Evolutionary conservation across 2,888 invertebrate genomes (phyloP).

Genomic region (Ophion ventricosus): DNA sequence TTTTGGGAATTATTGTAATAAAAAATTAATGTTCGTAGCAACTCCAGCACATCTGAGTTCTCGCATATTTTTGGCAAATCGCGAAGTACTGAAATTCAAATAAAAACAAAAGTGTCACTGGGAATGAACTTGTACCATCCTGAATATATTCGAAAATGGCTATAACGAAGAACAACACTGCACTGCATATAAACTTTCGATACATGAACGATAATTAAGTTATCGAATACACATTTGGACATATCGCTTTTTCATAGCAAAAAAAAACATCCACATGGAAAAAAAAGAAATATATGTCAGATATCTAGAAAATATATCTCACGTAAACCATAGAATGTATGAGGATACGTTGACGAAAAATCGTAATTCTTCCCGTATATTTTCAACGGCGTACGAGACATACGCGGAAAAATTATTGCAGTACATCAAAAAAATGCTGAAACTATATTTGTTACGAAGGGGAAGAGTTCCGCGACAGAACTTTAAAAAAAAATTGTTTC

Average conservation of each 20-base stretch:
- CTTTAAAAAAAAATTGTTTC: background rate
- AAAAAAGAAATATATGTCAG: background rate
- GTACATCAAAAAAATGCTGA: background rate
- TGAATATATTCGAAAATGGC: background rate
- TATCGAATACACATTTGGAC: background rate
- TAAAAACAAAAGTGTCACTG: background rate
- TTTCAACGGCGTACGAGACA: background rate
- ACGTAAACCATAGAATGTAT: background rate
- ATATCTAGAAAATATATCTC: background rate
- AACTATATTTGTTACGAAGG: background rate
- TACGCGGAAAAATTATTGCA: background rate
- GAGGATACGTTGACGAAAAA: background rate
- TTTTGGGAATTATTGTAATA: background rate
- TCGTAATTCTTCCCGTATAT: background rate
- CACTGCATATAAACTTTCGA: background rate
- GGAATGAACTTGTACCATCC: background rate
- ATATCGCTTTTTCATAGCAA: background rate
- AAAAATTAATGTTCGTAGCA: too few species aligned
- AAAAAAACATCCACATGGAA: background rate
- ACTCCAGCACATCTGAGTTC: background rate
- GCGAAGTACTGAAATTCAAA: background rate
- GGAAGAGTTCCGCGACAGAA: background rate
- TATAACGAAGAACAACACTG: background rate
- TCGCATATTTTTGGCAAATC: background rate
- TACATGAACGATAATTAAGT: background rate